phyloP scores from a whole-genome alignment of 1,140 invertebrate species.

The Neotoxoptera formosana region DNA sequence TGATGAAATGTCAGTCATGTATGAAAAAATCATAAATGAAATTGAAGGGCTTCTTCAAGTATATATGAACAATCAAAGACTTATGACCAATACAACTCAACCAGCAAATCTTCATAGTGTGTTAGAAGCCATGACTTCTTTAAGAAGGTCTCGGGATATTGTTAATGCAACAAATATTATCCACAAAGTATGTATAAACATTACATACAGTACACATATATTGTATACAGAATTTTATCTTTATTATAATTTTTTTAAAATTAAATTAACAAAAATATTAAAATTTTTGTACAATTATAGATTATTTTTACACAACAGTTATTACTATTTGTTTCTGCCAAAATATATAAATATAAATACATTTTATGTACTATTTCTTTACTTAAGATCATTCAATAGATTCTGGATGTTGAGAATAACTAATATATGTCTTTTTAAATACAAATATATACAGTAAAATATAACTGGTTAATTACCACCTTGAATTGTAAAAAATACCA shows the following conservation, averaged over 20 bases:
- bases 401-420: neutral
- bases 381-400: neutral
- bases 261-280: neutral
- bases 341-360: neutral
- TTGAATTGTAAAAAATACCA: no score
- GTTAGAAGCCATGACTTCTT: constrained; percentile 78
- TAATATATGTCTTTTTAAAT: neutral
- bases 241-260: neutral
- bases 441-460: neutral
- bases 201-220: neutral
- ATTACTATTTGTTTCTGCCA: neutral
- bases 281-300: neutral
- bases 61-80: constrained; percentile 59
- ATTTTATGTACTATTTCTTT: neutral
- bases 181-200: constrained; percentile 68
- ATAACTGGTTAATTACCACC: no score
- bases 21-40: constrained; percentile 72
- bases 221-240: neutral
- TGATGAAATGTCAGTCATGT: constrained; percentile 71
- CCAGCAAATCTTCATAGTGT: constrained; percentile 67
- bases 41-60: constrained; percentile 69
- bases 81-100: constrained; percentile 60
- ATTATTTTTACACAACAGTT: neutral
- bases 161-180: constrained; percentile 77
- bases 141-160: constrained; percentile 76